Base-by-base conservation (phyloP, 1,140 invertebrate species). In the Aradophagus sp. region DNA sequence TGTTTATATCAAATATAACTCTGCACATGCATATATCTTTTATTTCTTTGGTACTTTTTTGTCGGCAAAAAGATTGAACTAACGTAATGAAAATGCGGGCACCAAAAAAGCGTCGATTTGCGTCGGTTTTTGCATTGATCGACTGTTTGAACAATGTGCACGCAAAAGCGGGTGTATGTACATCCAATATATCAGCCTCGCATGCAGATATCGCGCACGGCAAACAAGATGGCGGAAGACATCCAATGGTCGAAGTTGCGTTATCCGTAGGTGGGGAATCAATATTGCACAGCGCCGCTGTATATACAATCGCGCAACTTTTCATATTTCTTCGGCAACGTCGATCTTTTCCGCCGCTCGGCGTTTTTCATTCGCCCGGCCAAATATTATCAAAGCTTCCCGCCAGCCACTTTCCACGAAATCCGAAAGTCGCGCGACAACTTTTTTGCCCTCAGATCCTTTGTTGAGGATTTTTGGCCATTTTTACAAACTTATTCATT, bases 151-250 rank as follows among this genome's bases (percentile, higher is more conserved):
- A 73, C 52, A 67, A 73, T 62, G 50, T 63, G 36, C 39, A 52
- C 55, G 35, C 26, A 67, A 67, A 63, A 58, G 50, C 56, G 38
- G 39, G 13, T 62, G 32, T 35, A 36, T 39, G 38, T 71, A 63
- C 67, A 73, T 59, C 52, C 56, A 59, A 68, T 73, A 67, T 66
- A 58, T 73, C 56, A 62, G 27, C 8, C 55, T 67, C 41, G 48
- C 56, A 67, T 73, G 62, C 62, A 58, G 52, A 73, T 74, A 74
- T 67, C 52, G 61, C 61, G 65, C 38, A 65, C 52, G 31, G 58
- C 52, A 67, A 72, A 73, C 69, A 75, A 75, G 47, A 75, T 75
- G 73, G 73, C 73, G 73, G 63, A 58, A 66, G 50, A 55, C 47
- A 68, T 65, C 56, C 63, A 73, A 75, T 72, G 61, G 62, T 70